Evolutionary conservation across 2,888 invertebrate genomes (phyloP).

Genomic region (Halocaridina rubra): DNA sequence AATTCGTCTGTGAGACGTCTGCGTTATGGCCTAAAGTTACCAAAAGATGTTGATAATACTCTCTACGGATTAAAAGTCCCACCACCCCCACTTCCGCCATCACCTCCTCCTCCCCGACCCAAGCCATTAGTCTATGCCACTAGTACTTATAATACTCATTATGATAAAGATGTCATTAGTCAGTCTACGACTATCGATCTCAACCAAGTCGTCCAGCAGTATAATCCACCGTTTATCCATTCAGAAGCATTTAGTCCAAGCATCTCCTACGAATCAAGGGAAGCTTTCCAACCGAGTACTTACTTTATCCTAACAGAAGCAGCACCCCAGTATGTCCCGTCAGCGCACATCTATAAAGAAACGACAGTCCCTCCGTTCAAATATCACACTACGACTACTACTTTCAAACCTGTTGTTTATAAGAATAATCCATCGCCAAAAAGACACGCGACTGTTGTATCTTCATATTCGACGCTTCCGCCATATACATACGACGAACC

Average conservation of each 20-base stretch:
- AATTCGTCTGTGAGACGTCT: neutral
- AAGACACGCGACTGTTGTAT: neutral
- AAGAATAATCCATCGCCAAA: neutral
- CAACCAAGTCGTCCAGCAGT: neutral
- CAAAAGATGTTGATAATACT: neutral
- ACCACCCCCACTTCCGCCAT: neutral
- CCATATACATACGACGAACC: neutral
- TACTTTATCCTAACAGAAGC: neutral
- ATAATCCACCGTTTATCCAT: neutral
- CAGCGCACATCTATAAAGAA: neutral
- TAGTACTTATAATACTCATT: neutral
- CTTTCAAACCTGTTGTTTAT: neutral
- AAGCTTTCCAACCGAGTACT: neutral
- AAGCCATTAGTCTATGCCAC: neutral
- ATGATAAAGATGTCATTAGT: neutral
- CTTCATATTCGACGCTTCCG: too few relatives aligned
- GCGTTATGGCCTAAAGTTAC: neutral
- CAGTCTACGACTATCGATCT: neutral
- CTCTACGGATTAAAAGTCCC: neutral
- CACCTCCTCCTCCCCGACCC: neutral
- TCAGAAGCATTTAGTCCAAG: neutral
- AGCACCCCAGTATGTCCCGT: neutral
- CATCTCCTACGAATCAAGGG: neutral
- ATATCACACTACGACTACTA: neutral
- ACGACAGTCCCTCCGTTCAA: neutral